phyloP scores from a whole-genome alignment of 2,888 invertebrate species.

The Shargacucullia verbasci region DNA sequence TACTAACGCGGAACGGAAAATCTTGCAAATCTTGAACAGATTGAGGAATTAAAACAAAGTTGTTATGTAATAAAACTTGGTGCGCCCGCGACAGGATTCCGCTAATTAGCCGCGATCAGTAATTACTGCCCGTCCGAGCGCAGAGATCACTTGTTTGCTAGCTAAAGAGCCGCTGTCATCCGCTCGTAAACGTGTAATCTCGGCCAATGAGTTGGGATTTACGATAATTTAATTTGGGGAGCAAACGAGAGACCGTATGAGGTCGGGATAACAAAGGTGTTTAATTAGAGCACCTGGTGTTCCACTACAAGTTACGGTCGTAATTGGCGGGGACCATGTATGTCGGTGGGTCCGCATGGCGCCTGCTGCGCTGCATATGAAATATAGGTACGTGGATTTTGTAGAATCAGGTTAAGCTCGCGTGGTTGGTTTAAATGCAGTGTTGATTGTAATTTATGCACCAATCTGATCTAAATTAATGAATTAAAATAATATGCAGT shows the following conservation, averaged over 20 bases:
- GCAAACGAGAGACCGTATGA: conserved; percentile 48
- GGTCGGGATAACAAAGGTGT: conserved; percentile 63
- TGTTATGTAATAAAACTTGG: conserved; percentile 52
- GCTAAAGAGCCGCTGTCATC: conserved; percentile 58
- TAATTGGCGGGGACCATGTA: conserved; percentile 45
- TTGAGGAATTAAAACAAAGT: conserved; percentile 50
- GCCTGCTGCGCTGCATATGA: conserved; percentile 20
- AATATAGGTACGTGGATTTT: conserved; percentile 19
- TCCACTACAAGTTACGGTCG: conserved; percentile 53
- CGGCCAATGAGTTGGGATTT: conserved; percentile 61
- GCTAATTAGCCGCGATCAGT: conserved; percentile 56
- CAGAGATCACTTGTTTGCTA: conserved; percentile 57
- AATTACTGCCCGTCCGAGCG: conserved; percentile 55
- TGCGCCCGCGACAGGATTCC: conserved; percentile 37
- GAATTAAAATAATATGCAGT: too few relatives aligned
- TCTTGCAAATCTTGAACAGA: conserved; percentile 33
- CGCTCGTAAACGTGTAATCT: conserved; percentile 59
- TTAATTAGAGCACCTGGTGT: conserved; percentile 64
- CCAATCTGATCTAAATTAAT: too few relatives aligned
- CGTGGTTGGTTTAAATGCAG: background rate
- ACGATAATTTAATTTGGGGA: conserved; percentile 68
- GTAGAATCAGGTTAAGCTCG: background rate
- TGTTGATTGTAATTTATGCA: too few relatives aligned
- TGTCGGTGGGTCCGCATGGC: conserved; percentile 4
- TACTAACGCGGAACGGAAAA: conserved; percentile 35